Evolutionary conservation across 2,888 invertebrate species (phyloP).

Genomic region (Hololepta plana): DNA sequence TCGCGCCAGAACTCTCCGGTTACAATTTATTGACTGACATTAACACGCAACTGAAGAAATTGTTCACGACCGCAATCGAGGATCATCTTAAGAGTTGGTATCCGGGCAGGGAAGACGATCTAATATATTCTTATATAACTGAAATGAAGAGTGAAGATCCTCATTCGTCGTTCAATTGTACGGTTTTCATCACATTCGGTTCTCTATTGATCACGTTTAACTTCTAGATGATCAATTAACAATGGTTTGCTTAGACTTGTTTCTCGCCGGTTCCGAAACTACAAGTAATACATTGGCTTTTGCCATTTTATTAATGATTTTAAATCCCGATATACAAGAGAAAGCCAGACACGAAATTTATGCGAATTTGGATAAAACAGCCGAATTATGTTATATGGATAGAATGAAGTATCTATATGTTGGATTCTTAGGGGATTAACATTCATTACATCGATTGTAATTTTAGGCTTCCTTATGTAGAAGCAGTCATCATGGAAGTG

Average conservation of each 20-base stretch:
- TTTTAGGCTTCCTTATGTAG: constrained; percentile 31
- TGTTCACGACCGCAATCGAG: constrained; percentile 36
- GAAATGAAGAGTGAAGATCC: constrained; percentile 32
- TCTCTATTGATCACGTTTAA: neutral
- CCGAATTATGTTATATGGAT: no score
- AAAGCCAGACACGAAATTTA: constrained; percentile 16
- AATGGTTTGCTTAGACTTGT: constrained; percentile 46
- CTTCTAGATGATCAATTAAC: constrained; percentile 41
- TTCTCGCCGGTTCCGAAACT: constrained; percentile 46
- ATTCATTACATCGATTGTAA: neutral
- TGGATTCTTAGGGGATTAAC: neutral
- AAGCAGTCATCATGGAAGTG: constrained; percentile 34
- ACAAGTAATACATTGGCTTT: constrained; percentile 44
- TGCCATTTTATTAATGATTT: constrained; percentile 37
- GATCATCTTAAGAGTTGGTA: constrained; percentile 33
- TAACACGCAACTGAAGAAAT: constrained; percentile 33
- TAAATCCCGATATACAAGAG: constrained; percentile 37
- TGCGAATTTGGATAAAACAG: no score
- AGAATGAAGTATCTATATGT: constrained; percentile 9
- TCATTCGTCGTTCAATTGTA: constrained; percentile 28
- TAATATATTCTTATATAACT: constrained; percentile 43
- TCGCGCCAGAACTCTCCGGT: constrained; percentile 41
- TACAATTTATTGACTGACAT: constrained; percentile 37
- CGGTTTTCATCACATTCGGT: constrained; percentile 6
- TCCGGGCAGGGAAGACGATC: constrained; percentile 30